phyloP scores from a whole-genome alignment of 2,888 invertebrate species.

The Mythimna loreyi region DNA sequence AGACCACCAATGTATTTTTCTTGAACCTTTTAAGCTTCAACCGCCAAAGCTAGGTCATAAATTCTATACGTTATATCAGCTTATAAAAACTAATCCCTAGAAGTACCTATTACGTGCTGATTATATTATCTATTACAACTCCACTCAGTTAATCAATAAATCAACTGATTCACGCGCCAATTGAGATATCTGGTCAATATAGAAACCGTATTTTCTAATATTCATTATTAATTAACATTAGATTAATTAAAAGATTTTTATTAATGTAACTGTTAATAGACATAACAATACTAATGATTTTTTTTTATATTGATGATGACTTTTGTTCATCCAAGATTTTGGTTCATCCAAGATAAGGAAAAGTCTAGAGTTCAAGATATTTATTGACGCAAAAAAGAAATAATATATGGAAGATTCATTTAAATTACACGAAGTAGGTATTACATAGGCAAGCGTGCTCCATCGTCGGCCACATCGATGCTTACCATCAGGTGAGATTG shows the following conservation, averaged over 20 bases:
- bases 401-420: too few species aligned
- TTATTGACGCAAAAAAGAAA: too few species aligned
- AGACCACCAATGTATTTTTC: too few species aligned
- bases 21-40: not conserved
- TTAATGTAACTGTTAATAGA: not conserved
- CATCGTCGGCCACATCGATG: too few species aligned
- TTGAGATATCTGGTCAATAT: constrained; percentile 1
- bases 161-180: constrained; percentile 5
- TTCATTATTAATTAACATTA: not conserved
- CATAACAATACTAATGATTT: not conserved
- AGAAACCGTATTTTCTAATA: not conserved
- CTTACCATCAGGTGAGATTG: too few species aligned
- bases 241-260: constrained; percentile 7
- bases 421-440: too few species aligned
- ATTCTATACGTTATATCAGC: not conserved
- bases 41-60: not conserved
- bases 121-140: constrained; percentile 20
- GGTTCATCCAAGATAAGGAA: not conserved
- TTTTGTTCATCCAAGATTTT: not conserved
- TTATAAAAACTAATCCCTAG: constrained; percentile 14
- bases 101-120: constrained; percentile 8
- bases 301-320: not conserved
- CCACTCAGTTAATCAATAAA: constrained; percentile 21
- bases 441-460: too few species aligned
- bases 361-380: too few species aligned